Percentiles rank a stretch among this genome's conserved stretches.
These are phyloP conservation scores for Diplodus sargus DNA, from an alignment of 2,797 vertebrate genomes.

Conservation along the genomic window DNA sequence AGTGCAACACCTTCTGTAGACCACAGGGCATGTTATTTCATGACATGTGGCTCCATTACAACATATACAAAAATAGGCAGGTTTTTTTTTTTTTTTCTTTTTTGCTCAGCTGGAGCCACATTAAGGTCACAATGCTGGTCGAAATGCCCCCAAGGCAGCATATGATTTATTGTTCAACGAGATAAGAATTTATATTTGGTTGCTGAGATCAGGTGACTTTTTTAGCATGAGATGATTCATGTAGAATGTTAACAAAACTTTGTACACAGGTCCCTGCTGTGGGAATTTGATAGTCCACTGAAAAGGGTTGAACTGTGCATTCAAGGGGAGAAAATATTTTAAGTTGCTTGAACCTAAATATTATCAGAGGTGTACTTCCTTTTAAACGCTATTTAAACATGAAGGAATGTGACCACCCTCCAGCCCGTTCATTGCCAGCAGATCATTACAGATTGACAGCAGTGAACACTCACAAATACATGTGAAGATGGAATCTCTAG, in stretches of 20 bases:
- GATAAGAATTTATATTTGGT: background rate
- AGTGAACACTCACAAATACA: constrained; percentile 57
- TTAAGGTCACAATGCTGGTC: constrained; percentile 36
- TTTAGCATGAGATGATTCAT: constrained; percentile 2
- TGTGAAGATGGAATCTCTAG: constrained; percentile 48
- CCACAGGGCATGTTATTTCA: constrained; percentile 27
- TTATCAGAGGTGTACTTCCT: background rate
- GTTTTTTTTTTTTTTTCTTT: no score
- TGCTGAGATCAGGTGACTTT: background rate
- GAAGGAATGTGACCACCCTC: constrained; percentile 1
- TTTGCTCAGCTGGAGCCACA: constrained; percentile 13
- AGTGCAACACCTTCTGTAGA: constrained; percentile 29
- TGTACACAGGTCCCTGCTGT: constrained; percentile 30
- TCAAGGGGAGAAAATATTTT: background rate
- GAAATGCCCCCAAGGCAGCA: constrained; percentile 23
- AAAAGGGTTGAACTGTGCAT: constrained; percentile 10
- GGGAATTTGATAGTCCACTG: constrained; percentile 16
- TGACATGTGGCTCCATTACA: background rate
- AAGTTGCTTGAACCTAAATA: background rate
- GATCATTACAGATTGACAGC: constrained; percentile 44
- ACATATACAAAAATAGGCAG: constrained; percentile 11
- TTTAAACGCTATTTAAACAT: background rate
- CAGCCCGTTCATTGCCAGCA: constrained; percentile 17
- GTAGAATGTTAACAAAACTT: constrained; percentile 40
- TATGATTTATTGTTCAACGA: constrained; percentile 6